Conservation (phyloP, 2,797 vertebrate species). For the Arctocebus calabarensis region DNA sequence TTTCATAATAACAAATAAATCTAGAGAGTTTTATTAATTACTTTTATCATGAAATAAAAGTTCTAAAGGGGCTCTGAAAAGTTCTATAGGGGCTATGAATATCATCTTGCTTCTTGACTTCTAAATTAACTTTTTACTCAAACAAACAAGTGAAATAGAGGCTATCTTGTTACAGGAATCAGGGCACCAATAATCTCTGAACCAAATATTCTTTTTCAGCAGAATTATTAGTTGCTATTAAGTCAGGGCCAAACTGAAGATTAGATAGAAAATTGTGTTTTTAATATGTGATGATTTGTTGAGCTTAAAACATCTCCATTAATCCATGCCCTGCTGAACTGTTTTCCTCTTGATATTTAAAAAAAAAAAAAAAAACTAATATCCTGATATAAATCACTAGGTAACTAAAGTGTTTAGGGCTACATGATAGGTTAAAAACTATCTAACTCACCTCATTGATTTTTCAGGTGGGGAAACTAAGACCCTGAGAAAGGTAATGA, state of each 20-base stretch:
- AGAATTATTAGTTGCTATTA: not conserved
- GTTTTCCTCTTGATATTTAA: slow-evolving; percentile 17
- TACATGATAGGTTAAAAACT: slow-evolving; percentile 24
- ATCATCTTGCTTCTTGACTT: not conserved
- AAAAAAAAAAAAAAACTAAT: not conserved
- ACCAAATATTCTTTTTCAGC: not conserved
- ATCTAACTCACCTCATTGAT: slow-evolving; percentile 26
- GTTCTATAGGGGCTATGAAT: not conserved
- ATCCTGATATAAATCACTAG: slow-evolving; percentile 28
- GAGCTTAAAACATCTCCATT: not conserved
- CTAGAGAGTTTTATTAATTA: not conserved
- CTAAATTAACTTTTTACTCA: not conserved
- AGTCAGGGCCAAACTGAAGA: not conserved
- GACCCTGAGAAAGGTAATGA: slow-evolving; percentile 26
- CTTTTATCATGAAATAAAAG: not conserved
- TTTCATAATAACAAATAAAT: not conserved
- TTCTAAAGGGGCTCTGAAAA: not conserved
- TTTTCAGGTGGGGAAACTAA: slow-evolving; percentile 20
- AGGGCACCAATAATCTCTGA: not conserved
- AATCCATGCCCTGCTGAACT: slow-evolving; percentile 15
- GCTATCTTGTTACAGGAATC: not conserved
- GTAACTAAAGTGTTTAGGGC: slow-evolving; percentile 6
- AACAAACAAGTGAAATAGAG: not conserved
- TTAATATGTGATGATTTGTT: slow-evolving; percentile 54
- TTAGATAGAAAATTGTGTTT: not conserved